These are phyloP conservation scores for cattle (Bos taurus) DNA, from an alignment of 2,113 vertebrate species.

Conservation along the genomic window DNA sequence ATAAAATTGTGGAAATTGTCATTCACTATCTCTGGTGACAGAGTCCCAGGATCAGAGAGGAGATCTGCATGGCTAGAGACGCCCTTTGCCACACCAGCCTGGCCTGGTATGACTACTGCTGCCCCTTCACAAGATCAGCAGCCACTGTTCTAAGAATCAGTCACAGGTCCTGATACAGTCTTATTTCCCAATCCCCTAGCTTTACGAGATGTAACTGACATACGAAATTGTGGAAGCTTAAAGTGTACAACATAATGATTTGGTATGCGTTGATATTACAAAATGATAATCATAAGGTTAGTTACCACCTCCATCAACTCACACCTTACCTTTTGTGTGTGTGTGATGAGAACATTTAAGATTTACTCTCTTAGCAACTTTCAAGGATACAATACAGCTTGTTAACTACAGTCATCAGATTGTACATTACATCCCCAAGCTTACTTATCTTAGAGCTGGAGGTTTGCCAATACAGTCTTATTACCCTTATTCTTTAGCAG, in stretches of 20 bases:
- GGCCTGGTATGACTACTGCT: background rate
- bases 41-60: background rate
- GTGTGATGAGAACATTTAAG: background rate
- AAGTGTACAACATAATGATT: background rate
- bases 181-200: background rate
- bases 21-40: conserved; percentile 36
- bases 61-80: background rate
- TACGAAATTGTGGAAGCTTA: background rate
- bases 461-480: background rate
- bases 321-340: background rate
- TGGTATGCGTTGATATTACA: background rate
- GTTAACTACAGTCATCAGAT: background rate
- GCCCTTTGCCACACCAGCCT: background rate
- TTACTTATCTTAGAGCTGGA: background rate
- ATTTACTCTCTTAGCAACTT: background rate
- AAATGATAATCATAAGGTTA: background rate
- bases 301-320: background rate
- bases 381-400: background rate
- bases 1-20: conserved; percentile 55
- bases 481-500: background rate
- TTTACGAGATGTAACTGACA: background rate
- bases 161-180: background rate
- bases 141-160: background rate
- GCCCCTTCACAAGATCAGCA: background rate
- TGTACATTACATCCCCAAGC: background rate